Evolutionary conservation across 2,797 vertebrate species (phyloP), one percentile per base, ranked within the genome.

Genomic region (Ctenopoma multispine): DNA sequence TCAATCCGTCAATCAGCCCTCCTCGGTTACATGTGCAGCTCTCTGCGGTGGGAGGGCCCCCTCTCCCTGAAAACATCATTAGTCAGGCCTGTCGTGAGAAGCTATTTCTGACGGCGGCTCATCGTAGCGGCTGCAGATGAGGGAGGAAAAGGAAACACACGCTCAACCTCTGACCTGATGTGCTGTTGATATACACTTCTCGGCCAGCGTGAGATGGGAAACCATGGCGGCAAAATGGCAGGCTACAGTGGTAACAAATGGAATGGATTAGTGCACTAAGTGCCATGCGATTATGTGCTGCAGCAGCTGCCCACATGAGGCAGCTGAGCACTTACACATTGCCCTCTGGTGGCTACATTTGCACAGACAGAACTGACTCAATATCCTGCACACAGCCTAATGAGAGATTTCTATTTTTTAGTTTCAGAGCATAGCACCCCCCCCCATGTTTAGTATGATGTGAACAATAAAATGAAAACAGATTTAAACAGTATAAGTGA

Each of bases 1-100:
- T 87, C 79, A 90, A 90, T 88, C 89, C 83, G 90, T 90, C 91
- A 90, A 58, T 91, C 86, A 84, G 63, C 18, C n/a, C 55, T 68
- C 57, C 69, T 69, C 53, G 0, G 75, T 51, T 71, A 15, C 20
- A 36, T 29, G 62, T 49, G 66, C 36, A 7, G 69, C 81, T 81
- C 81, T 77, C 69, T 51, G 86, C 13, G 1, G 84, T 68, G 82
- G 86, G 86, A 88, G 71, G 81, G 40, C 63, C 34, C 1, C 2
- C 64, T 66, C 72, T 82, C 80, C 74, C 77, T 67, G 24, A 77
- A 90, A 86, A 82, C 84, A 81, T 84, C 69, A 84, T 86, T 84
- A 85, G 78, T 69, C 77, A 51, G 66, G 54, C 75, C 59, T 11
- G 29, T 51, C 41, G 29, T n/a, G 66, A 51, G 17, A 44, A 70